Conservation (phyloP, 1,140 invertebrate species). For the Drosophila arawakana region DNA sequence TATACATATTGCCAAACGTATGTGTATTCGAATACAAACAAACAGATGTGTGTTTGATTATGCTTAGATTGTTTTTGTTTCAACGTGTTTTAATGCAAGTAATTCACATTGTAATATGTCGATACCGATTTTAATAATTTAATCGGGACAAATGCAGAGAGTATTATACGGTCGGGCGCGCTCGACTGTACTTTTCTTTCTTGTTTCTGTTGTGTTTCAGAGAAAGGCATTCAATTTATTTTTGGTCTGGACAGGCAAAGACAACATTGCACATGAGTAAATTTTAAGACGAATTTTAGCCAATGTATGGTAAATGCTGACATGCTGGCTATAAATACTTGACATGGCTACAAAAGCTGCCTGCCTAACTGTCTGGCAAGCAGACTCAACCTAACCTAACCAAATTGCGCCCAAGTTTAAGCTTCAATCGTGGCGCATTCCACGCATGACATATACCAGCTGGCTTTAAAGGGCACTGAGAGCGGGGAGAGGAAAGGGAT, state of each 20-base stretch:
- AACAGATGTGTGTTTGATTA: too few species aligned
- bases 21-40: too few species aligned
- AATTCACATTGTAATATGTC: too few species aligned
- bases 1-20: too few species aligned
- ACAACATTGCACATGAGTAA: conserved; percentile 47
- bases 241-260: conserved; percentile 46
- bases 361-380: conserved; percentile 25
- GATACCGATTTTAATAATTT: too few species aligned
- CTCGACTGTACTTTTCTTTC: too few species aligned
- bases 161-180: too few species aligned
- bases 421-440: conserved; percentile 29
- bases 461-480: conserved; percentile 5
- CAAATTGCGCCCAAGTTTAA: not conserved
- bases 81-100: too few species aligned
- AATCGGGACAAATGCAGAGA: too few species aligned
- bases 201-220: conserved; percentile 30
- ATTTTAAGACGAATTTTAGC: conserved; percentile 57
- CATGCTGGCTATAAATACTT: conserved; percentile 80
- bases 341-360: conserved; percentile 71
- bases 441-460: conserved; percentile 51
- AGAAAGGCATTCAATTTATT: conserved; percentile 74
- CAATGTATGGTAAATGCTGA: conserved; percentile 58
- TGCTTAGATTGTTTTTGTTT: too few species aligned
- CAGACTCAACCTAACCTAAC: conserved; percentile 4
- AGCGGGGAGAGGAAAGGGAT: not conserved